phyloP scores from a whole-genome alignment of 2,888 invertebrate genomes.

The Gymnoscelis rufifasciata region DNA sequence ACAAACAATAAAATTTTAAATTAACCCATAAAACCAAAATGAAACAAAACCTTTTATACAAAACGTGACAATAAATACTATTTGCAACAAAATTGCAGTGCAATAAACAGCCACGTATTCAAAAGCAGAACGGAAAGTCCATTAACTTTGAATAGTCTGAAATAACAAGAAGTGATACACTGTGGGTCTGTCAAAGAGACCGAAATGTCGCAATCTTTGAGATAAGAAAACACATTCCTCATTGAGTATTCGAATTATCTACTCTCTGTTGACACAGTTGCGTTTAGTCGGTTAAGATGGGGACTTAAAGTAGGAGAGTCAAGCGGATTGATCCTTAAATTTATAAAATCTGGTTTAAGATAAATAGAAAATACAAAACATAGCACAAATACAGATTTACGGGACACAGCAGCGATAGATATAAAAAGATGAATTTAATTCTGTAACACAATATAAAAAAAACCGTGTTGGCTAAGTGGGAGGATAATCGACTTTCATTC shows the following conservation, averaged over 20 bases:
- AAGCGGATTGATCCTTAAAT: constrained; percentile 25
- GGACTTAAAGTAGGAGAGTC: constrained; percentile 28
- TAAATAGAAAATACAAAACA: no score
- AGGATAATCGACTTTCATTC: no score
- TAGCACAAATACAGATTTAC: no score
- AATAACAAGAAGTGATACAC: constrained; percentile 10
- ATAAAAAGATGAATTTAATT: no score
- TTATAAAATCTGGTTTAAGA: no score
- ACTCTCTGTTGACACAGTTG: constrained; percentile 69
- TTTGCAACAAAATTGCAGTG: not conserved
- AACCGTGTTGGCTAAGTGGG: no score
- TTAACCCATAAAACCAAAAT: no score
- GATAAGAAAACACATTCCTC: constrained; percentile 73
- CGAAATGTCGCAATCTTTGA: constrained; percentile 54
- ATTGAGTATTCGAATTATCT: constrained; percentile 72
- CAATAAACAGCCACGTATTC: not conserved
- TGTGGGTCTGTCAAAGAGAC: constrained; percentile 60
- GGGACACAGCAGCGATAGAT: no score
- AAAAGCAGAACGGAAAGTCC: constrained; percentile 2
- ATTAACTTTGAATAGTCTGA: constrained; percentile 8
- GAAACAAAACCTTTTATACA: not conserved
- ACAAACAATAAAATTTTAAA: no score
- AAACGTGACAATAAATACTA: not conserved
- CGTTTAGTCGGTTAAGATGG: constrained; percentile 38
- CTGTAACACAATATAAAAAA: no score